These are phyloP conservation scores for Trachelus tabidus DNA, from an alignment of 2,888 invertebrate species.

Conservation along the genomic window DNA sequence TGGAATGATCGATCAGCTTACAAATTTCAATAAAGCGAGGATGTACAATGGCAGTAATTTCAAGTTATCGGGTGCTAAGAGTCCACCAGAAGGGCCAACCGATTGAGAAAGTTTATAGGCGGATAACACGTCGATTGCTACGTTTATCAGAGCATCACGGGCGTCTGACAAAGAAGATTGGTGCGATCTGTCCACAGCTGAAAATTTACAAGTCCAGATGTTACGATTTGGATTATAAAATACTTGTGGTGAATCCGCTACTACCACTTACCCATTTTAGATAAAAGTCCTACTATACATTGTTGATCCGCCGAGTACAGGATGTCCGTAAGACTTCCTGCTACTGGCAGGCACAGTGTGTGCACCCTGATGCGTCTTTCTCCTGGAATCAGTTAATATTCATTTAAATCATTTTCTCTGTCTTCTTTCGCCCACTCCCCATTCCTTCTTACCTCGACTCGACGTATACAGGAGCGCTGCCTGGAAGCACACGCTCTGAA, in stretches of 20 bases:
- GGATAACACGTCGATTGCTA: slow-evolving; percentile 88
- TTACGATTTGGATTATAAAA: not conserved
- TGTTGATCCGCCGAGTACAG: slow-evolving; percentile 92
- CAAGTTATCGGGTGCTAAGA: slow-evolving; percentile 82
- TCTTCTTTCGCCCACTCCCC: not conserved
- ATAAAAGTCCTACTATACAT: slow-evolving; percentile 89
- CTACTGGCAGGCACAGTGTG: slow-evolving; percentile 94
- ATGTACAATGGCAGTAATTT: slow-evolving; percentile 89
- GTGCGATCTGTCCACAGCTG: slow-evolving; percentile 91
- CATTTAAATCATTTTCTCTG: not conserved
- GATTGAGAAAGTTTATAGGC: slow-evolving; percentile 76
- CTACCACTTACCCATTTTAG: slow-evolving; percentile 88
- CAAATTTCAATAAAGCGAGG: slow-evolving; percentile 88
- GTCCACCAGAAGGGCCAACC: slow-evolving; percentile 67
- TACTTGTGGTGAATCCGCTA: not conserved
- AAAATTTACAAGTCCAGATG: not conserved
- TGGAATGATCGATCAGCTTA: slow-evolving; percentile 63
- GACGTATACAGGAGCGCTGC: slow-evolving; percentile 97
- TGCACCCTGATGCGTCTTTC: slow-evolving; percentile 98
- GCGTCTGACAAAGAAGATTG: slow-evolving; percentile 91
- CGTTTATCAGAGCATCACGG: slow-evolving; percentile 95
- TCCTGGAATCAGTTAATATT: slow-evolving; percentile 67
- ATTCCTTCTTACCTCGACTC: slow-evolving; percentile 75
- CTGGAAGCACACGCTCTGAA: slow-evolving; percentile 94
- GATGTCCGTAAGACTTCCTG: slow-evolving; percentile 85